phyloP scores from a whole-genome alignment of 2,888 invertebrate species.

The Drosophila paracracens region DNA sequence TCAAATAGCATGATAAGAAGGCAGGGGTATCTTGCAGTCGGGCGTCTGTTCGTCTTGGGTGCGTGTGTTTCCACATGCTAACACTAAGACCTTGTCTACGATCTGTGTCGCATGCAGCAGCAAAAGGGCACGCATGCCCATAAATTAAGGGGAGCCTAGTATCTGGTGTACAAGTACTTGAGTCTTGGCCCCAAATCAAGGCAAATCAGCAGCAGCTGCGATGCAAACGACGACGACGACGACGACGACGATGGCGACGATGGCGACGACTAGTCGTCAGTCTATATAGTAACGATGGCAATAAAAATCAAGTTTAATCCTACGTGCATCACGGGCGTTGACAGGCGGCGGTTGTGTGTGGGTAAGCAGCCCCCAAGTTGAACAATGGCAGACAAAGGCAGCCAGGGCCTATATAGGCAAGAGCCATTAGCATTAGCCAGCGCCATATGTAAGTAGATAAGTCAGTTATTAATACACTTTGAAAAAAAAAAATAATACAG shows the following conservation, averaged over 20 bases:
- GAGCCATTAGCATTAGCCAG: slow-evolving; percentile 65
- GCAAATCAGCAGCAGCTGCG: slow-evolving; percentile 58
- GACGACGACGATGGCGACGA: slow-evolving; percentile 10
- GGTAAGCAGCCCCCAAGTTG: slow-evolving; percentile 47
- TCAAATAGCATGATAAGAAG: background rate
- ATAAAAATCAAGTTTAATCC: slow-evolving; percentile 81
- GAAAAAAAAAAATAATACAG: background rate
- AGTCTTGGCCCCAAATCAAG: slow-evolving; percentile 63
- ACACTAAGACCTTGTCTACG: slow-evolving; percentile 22
- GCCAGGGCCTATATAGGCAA: slow-evolving; percentile 17
- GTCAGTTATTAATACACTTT: slow-evolving; percentile 25
- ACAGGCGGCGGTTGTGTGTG: slow-evolving; percentile 65
- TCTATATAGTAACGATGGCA: slow-evolving; percentile 72
- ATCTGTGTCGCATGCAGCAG: slow-evolving; percentile 19
- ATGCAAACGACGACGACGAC: slow-evolving; percentile 26
- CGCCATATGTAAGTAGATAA: slow-evolving; percentile 49
- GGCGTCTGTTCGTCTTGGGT: background rate
- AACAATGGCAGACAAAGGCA: slow-evolving; percentile 64
- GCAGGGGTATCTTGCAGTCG: slow-evolving; percentile 4
- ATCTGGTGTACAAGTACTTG: slow-evolving; percentile 57
- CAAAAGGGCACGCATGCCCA: slow-evolving; percentile 64
- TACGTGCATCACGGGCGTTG: slow-evolving; percentile 77
- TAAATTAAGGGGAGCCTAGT: slow-evolving; percentile 60
- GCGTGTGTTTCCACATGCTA: slow-evolving; percentile 1
- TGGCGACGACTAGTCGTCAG: slow-evolving; percentile 50